Evolutionary conservation across 2,797 vertebrate genomes (phyloP).

Genomic region (Notolabrus celidotus): DNA sequence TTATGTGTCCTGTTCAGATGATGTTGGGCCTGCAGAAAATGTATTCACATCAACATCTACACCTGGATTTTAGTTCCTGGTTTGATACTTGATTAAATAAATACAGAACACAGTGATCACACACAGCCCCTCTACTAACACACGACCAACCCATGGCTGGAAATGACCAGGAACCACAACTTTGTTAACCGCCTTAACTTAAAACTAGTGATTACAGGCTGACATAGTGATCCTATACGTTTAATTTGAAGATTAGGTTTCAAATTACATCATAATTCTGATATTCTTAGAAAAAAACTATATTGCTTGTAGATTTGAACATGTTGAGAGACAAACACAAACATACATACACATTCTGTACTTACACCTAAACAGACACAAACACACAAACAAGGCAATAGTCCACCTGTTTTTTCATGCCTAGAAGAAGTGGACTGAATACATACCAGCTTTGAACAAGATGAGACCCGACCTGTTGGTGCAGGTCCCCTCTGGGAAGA

Average conservation of each 20-base stretch:
- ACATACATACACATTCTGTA: neutral
- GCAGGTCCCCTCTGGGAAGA: conserved; percentile 98
- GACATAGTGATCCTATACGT: neutral
- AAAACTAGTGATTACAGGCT: neutral
- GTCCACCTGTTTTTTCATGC: conserved; percentile 1
- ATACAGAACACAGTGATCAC: too few relatives aligned
- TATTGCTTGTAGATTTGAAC: too few relatives aligned
- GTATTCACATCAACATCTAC: conserved; percentile 9
- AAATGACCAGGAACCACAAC: neutral
- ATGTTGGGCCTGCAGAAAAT: conserved; percentile 4
- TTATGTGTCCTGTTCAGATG: neutral
- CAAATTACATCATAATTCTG: neutral
- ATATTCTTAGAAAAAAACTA: too few relatives aligned
- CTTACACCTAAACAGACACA: conserved; percentile 14
- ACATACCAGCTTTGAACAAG: conserved; percentile 96
- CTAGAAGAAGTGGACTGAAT: conserved; percentile 20
- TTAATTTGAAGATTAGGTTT: neutral
- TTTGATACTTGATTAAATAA: too few relatives aligned
- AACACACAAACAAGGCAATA: neutral
- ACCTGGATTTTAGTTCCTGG: conserved; percentile 30
- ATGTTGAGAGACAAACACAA: too few relatives aligned
- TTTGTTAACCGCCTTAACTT: neutral
- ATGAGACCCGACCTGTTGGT: conserved; percentile 97
- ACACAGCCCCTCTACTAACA: conserved; percentile 8
- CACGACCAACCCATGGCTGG: conserved; percentile 15